Base-by-base conservation (phyloP, 2,888 invertebrate species). In the Ophioninae sp. region DNA sequence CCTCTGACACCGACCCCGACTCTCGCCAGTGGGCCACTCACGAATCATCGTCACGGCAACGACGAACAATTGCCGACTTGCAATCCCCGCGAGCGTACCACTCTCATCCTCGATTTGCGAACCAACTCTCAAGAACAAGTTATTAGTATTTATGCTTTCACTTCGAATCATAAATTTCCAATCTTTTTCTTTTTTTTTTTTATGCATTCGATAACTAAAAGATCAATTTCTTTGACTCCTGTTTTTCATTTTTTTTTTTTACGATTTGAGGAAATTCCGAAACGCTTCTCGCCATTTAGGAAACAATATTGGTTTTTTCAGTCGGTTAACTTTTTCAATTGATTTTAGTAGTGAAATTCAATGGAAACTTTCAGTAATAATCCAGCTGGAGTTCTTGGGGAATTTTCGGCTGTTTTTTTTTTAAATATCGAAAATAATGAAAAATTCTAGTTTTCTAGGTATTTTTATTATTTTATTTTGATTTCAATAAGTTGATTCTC, bases 1-100 rank as follows among this genome's bases (percentile, higher is more conserved):
- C 97, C 97, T 0, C 92, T 96, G 85, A 97, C 97, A 0, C 97
- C 97, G 0, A 96, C 97, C 0, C 97, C 97, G 0, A 96, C 96
- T 0, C 94, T 96, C 6, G 95, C 95, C 7, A 96, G 96, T 89
- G 95, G 90, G 10, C 86, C 89, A 13, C 74, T 84, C 20, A 85
- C 88, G 44, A 85, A 86, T 21, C 86, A 87, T 72, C 86, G 86
- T 57, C 80, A 79, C 17, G 44, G 50, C 6, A 86, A 83, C 23
- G 92, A 93, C 8, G 89, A 89, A 21, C 64, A 82, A 50, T 85
- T 87, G n/a, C 81, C 86, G 17, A 85, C 88, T 7, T 88, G 88
- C 72, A 87, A 89, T 82, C 88, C 88, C 6, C 89, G 90, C 30
- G 93, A 93, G 84, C 90, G 93, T 6, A 91, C 93, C 2, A 92